Base-by-base conservation (phyloP, 2,113 vertebrate genomes). In the Strix uralensis region DNA sequence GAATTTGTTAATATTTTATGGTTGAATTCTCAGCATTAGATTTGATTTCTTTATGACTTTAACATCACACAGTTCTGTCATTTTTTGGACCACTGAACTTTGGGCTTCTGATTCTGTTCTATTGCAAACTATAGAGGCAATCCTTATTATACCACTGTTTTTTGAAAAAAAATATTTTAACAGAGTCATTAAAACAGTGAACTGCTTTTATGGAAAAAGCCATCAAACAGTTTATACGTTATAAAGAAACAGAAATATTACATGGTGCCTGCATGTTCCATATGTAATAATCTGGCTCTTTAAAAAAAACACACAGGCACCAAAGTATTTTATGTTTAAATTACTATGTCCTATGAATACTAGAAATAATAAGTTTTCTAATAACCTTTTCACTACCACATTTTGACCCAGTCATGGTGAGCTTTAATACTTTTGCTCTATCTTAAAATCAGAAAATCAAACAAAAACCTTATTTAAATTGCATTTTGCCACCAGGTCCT, bases 141-240 rank as follows among this genome's bases (percentile, higher is more conserved):
- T 74, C 34, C 42, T 84, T 57, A 72, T 90, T 86, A 86, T 7
- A 20, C 12, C 19, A 55, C 19, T 25, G 10, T 40, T 80, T 83
- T 58, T 32, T 34, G 1, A 16, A 51, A 75, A 36, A 44, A 65
- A 14, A 1, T 0, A 16, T 36, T 77, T 92, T 95, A 89, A 87
- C 14, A 63, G 47, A 59, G 59, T 66, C n/a, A 70, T 96, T 93
- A 73, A 90, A 94, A 91, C 91, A 62, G 17, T 57, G 42, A 83
- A 66, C 26, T 47, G 44, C 51, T 92, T 92, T 88, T 84, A 90
- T 71, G 61, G 72, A 59, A 89, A 92, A 96, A 86, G 26, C n/a
- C 57, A 92, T 93, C 61, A 92, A 94, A 62, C 9, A 44, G 29
- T 91, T 95, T 91, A 90, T 95, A 78, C 65, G 38, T 90, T 88